Evolutionary conservation across 1,140 invertebrate genomes (phyloP), one percentile per base, ranked within the genome.

Genomic region (Hypothenemus hampei): DNA sequence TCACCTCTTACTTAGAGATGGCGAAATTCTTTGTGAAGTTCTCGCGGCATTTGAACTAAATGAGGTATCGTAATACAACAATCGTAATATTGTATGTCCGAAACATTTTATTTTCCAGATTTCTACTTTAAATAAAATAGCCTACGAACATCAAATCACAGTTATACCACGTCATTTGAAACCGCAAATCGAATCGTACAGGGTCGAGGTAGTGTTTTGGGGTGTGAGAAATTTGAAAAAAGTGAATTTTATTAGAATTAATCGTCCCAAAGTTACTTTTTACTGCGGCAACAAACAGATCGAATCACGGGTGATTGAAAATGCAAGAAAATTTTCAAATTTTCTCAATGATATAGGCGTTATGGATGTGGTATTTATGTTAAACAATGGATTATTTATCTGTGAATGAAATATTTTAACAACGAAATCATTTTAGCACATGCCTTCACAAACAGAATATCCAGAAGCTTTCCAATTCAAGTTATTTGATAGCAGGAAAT

Each of bases 121-220:
- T 5, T 11, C 24, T 1, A 3, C 41, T 24, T 1, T 19, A 15
- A 33, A 10, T 39, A 44, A 57, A 41, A 31, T 36, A 16, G n/a
- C 37, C 16, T 16, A 26, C 4, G 52, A 64, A 16, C 40, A 36
- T 15, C 41, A 59, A 11, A 50, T 66, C 16, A 66, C 72, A 18
- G 55, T 44, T 23, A 72, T 78, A 21, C 78, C 78, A 8, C 66
- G 73, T 24, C 74, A 77, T 53, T 77, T 78, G 59, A 71, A 71
- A 41, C 77, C 77, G 13, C 48, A 40, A 20, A 23, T 70, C 20
- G 50, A 60, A 39, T 44, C 55, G 51, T 69, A 61, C 54, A 75
- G 72, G 54, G 62, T 83, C 2, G 81, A 84, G 52, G 70, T 82
- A 4, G 75, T 81, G 44, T 82, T 82, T 69, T 84, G 81, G 81